phyloP scores from a whole-genome alignment of 2,113 vertebrate genomes.

The Stigmatopora nigra region DNA sequence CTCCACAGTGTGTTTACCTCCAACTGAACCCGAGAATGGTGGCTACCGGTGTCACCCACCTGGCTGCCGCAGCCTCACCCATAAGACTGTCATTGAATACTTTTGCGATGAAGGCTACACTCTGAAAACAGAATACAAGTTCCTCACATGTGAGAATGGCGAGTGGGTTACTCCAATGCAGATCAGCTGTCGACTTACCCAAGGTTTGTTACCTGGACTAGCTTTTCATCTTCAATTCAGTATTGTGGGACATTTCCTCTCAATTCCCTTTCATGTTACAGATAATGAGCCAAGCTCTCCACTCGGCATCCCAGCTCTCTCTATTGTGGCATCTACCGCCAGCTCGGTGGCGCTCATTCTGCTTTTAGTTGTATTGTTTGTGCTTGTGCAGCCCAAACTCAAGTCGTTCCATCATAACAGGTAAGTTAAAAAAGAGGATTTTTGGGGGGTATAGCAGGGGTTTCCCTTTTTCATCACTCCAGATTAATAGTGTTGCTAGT shows the following conservation, averaged over 20 bases:
- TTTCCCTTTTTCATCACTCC: not conserved
- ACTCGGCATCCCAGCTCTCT: slow-evolving; percentile 83
- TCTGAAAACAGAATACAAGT: slow-evolving; percentile 93
- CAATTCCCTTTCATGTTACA: slow-evolving; percentile 40
- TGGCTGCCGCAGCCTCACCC: slow-evolving; percentile 80
- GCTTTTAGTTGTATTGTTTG: slow-evolving; percentile 92
- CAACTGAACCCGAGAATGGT: slow-evolving; percentile 90
- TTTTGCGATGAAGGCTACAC: slow-evolving; percentile 91
- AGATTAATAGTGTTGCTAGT: not conserved
- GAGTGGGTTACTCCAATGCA: slow-evolving; percentile 92
- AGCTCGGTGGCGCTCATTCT: slow-evolving; percentile 89
- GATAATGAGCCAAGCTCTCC: slow-evolving; percentile 80
- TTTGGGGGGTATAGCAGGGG: too few species aligned
- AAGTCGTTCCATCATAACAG: slow-evolving; percentile 97
- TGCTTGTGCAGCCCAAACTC: slow-evolving; percentile 94
- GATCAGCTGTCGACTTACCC: slow-evolving; percentile 87
- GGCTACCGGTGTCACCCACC: slow-evolving; percentile 91
- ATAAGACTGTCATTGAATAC: slow-evolving; percentile 93
- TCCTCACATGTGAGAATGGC: slow-evolving; percentile 91
- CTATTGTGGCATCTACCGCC: slow-evolving; percentile 91
- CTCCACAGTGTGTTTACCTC: slow-evolving; percentile 80
- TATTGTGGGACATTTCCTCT: not conserved
- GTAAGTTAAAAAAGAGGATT: slow-evolving; percentile 59
- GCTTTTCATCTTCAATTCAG: not conserved
- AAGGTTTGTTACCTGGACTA: slow-evolving; percentile 62